phyloP scores from a whole-genome alignment of 2,797 vertebrate genomes.

The Cryptoblepharus egeriae region DNA sequence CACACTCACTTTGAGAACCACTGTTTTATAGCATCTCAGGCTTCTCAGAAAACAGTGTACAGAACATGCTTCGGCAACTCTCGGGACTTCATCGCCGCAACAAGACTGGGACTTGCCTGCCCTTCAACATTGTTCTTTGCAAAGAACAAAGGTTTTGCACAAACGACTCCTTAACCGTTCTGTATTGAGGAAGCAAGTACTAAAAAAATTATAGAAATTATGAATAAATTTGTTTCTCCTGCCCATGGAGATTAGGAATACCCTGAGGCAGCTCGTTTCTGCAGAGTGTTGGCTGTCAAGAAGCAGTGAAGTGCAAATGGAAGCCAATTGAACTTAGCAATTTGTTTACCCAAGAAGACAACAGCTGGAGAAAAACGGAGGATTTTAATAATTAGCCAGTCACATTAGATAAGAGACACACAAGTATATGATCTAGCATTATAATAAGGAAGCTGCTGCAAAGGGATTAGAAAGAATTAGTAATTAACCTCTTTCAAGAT shows the following conservation, averaged over 20 bases:
- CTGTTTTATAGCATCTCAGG: constrained; percentile 32
- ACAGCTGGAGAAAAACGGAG: constrained; percentile 67
- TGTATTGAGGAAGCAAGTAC: constrained; percentile 27
- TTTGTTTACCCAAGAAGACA: constrained; percentile 72
- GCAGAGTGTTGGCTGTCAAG: constrained; percentile 64
- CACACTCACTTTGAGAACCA: too few species aligned
- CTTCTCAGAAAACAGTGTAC: constrained; percentile 19
- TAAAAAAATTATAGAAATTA: constrained; percentile 61
- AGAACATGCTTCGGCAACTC: neutral
- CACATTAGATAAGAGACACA: constrained; percentile 55
- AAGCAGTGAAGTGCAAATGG: constrained; percentile 74
- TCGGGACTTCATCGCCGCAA: neutral
- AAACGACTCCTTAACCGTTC: constrained; percentile 31
- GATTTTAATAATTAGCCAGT: constrained; percentile 72
- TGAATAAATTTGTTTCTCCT: constrained; percentile 54
- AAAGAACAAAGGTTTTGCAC: constrained; percentile 32
- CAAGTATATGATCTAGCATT: constrained; percentile 53
- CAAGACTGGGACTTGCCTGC: neutral
- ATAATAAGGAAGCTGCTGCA: constrained; percentile 60
- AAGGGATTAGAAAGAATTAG: constrained; percentile 46
- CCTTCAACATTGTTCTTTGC: constrained; percentile 10
- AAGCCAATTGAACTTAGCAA: constrained; percentile 67
- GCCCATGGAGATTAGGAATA: constrained; percentile 62
- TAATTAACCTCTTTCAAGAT: constrained; percentile 60
- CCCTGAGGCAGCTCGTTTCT: constrained; percentile 65